phyloP scores from a whole-genome alignment of 64 coral and sea anemone genomes.

The Stylophora pistillata region DNA sequence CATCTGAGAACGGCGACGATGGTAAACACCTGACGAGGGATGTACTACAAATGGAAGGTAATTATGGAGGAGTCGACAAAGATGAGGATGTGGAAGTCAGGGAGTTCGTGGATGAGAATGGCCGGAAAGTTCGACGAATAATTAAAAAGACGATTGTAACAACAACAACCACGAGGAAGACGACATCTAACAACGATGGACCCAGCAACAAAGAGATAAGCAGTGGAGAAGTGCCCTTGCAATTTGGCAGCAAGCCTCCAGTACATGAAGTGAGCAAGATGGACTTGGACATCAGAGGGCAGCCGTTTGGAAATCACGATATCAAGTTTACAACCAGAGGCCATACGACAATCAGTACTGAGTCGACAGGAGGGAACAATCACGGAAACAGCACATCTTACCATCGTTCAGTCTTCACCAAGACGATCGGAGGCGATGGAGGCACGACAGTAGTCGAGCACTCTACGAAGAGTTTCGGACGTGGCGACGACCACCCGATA shows the following conservation, averaged over 20 bases:
- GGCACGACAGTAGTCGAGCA: slow-evolving; percentile 11
- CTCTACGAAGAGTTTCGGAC: slow-evolving; percentile 11
- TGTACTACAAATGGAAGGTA: not conserved
- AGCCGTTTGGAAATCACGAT: not conserved
- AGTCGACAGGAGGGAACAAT: not conserved
- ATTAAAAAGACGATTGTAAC: not conserved
- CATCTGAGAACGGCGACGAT: not conserved
- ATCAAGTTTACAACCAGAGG: not conserved
- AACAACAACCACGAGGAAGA: not conserved
- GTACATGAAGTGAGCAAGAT: not conserved
- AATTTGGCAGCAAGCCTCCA: not conserved
- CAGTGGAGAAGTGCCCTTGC: not conserved
- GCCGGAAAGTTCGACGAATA: slow-evolving; percentile 10
- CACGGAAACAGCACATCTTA: not conserved
- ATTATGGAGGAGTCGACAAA: not conserved
- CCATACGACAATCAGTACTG: slow-evolving; percentile 1
- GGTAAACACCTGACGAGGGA: not conserved
- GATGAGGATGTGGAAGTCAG: not conserved
- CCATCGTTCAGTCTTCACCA: slow-evolving; percentile 10
- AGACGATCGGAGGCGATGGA: slow-evolving; percentile 17
- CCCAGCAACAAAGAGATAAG: not conserved
- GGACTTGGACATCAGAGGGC: not conserved
- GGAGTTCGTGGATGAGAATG: slow-evolving; percentile 27
- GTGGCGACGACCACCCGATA: slow-evolving; percentile 7
- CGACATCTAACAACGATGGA: not conserved